Evolutionary conservation across 1,140 invertebrate species (phyloP).

Genomic region (Zaprionus kolodkinae): DNA sequence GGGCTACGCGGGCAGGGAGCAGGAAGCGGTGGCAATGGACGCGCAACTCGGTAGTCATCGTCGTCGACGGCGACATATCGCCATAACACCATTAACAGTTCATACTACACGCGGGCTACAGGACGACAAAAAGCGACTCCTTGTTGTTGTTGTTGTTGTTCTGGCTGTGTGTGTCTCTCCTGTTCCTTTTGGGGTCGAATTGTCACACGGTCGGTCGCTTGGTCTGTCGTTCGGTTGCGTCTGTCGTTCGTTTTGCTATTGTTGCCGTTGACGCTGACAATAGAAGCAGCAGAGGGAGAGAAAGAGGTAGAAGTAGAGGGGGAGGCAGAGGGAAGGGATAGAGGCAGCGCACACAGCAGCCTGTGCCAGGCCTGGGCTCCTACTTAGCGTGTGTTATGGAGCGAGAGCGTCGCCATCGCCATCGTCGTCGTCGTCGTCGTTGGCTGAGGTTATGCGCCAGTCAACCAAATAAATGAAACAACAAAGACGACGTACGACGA

Average conservation of each 20-base stretch:
- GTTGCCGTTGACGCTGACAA: constrained; percentile 77
- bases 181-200: constrained; percentile 71
- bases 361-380: constrained; percentile 18
- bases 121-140: constrained; percentile 44
- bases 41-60: constrained; percentile 44
- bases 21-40: constrained; percentile 28
- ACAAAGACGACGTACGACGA: constrained; percentile 58
- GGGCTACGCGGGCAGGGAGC: too few relatives aligned
- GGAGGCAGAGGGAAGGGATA: too few relatives aligned
- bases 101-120: constrained; percentile 51
- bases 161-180: constrained; percentile 7
- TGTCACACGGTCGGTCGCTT: constrained; percentile 60
- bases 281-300: constrained; percentile 50
- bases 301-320: too few relatives aligned
- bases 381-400: constrained; percentile 32
- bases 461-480: constrained; percentile 81
- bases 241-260: constrained; percentile 54
- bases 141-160: constrained; percentile 30
- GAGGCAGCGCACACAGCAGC: background rate
- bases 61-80: constrained; percentile 65
- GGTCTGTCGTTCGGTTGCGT: constrained; percentile 2
- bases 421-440: background rate
- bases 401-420: constrained; percentile 43
- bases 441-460: constrained; percentile 73
- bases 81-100: constrained; percentile 82